phyloP scores from a whole-genome alignment of 2,113 vertebrate genomes.

The Leptodactylus fuscus region DNA sequence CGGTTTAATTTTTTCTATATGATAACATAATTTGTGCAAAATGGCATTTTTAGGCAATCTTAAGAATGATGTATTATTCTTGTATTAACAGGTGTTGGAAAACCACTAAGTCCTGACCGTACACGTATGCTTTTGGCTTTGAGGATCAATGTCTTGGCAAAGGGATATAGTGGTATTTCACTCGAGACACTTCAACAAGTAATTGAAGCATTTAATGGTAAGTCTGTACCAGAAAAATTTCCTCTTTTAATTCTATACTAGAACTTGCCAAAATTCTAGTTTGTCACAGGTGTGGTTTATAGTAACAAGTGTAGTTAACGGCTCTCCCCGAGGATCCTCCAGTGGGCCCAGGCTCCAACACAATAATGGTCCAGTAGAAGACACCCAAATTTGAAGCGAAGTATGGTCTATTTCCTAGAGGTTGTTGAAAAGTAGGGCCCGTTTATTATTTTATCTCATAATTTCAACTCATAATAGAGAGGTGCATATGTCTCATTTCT shows the following conservation, averaged over 20 bases:
- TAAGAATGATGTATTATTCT: neutral
- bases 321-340: too few species aligned
- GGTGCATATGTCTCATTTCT: too few species aligned
- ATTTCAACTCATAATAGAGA: too few species aligned
- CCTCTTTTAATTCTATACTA: neutral
- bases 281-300: too few species aligned
- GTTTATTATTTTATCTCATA: too few species aligned
- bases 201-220: conserved; percentile 93
- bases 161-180: conserved; percentile 96
- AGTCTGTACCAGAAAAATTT: conserved; percentile 29
- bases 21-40: neutral
- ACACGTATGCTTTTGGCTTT: conserved; percentile 95
- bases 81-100: conserved; percentile 85
- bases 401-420: too few species aligned
- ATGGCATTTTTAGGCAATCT: neutral
- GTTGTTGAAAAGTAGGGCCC: too few species aligned
- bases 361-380: too few species aligned
- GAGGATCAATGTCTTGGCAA: conserved; percentile 95
- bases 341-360: too few species aligned
- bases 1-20: neutral
- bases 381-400: too few species aligned
- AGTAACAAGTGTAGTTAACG: too few species aligned
- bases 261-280: too few species aligned
- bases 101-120: conserved; percentile 90
- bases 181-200: conserved; percentile 90